A percentile compares a stretch with the other conserved stretches of the same genome.
Conservation (phyloP, 2,888 invertebrate genomes). For the Andrena chrysosceles region DNA sequence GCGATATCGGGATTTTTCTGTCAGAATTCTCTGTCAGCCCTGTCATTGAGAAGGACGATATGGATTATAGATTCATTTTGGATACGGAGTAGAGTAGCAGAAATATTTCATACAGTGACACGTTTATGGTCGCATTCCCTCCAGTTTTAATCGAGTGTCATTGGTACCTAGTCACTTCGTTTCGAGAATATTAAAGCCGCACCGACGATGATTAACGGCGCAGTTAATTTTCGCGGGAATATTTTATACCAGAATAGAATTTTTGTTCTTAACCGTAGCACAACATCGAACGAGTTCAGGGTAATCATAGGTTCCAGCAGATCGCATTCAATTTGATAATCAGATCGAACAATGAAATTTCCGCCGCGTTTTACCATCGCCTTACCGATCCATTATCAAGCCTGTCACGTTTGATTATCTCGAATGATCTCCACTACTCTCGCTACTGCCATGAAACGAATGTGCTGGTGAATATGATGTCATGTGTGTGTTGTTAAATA, state of each 20-base stretch:
- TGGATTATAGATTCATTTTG: too few relatives aligned
- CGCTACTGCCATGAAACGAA: conserved; percentile 67
- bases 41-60: too few relatives aligned
- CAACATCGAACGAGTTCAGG: conserved; percentile 24
- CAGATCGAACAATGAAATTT: conserved; percentile 22
- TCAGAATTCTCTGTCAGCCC: too few relatives aligned
- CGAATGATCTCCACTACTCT: conserved; percentile 63
- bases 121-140: too few relatives aligned
- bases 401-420: conserved; percentile 58
- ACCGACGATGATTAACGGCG: too few relatives aligned
- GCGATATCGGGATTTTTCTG: too few relatives aligned
- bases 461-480: conserved; percentile 67
- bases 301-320: conserved; percentile 79
- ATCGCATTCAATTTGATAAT: conserved; percentile 73
- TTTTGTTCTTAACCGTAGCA: neutral
- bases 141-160: neutral
- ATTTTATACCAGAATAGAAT: neutral
- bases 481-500: conserved; percentile 65
- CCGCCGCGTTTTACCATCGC: conserved; percentile 49
- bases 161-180: neutral
- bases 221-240: neutral
- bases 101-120: too few relatives aligned
- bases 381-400: conserved; percentile 62
- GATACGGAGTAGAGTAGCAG: too few relatives aligned
- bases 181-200: neutral